phyloP scores from a whole-genome alignment of 2,113 vertebrate genomes.

The Romanogobio albipinnatus region DNA sequence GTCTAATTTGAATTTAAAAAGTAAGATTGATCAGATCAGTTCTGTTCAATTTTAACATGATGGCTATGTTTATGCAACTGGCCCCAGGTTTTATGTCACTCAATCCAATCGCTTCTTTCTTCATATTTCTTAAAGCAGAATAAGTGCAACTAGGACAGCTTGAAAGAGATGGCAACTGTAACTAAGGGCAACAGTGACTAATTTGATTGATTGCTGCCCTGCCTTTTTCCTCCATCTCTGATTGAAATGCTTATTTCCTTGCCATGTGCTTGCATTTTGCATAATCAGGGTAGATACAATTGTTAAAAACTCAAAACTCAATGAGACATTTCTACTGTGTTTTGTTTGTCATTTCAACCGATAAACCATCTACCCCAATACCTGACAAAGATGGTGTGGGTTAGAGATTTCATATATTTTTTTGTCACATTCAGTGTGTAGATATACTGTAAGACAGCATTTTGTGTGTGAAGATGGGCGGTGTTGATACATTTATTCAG shows the following conservation, averaged over 20 bases:
- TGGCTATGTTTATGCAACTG: no score
- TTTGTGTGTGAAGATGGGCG: neutral
- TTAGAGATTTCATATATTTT: neutral
- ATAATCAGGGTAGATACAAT: neutral
- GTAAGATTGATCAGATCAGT: no score
- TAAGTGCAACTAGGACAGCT: neutral
- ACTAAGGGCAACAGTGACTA: conserved; percentile 8
- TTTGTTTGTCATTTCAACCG: neutral
- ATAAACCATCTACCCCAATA: neutral
- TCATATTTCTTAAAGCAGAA: conserved; percentile 5
- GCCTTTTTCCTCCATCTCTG: neutral
- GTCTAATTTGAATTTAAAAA: no score
- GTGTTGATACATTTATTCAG: neutral
- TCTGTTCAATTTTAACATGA: no score
- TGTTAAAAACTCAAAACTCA: neutral
- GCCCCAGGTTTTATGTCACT: neutral
- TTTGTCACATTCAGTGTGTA: neutral
- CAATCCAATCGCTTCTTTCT: neutral
- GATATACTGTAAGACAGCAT: neutral
- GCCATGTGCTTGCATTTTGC: neutral
- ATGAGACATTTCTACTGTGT: neutral
- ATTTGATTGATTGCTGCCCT: conserved; percentile 5
- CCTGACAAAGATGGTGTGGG: neutral
- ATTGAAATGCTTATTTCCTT: neutral
- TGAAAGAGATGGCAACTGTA: conserved; percentile 15